A percentile compares a stretch with the other conserved stretches of the same genome.
Conservation (phyloP, 2,888 invertebrate species). For the Hoplodrina ambigua region DNA sequence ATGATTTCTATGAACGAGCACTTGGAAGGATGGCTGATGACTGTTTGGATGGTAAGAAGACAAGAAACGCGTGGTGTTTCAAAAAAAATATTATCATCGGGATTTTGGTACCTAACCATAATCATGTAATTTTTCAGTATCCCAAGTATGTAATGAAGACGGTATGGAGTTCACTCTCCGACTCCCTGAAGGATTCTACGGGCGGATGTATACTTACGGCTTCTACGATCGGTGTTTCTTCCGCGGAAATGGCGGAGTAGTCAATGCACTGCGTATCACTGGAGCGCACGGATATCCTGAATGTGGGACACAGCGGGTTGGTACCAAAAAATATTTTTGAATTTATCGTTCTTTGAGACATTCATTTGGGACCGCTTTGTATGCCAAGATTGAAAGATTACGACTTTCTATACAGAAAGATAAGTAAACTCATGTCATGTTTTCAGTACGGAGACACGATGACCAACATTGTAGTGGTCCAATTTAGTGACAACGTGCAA, state of each 20-base stretch:
- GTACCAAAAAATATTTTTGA: conserved; percentile 21
- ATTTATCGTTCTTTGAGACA: too few species aligned
- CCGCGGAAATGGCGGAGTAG: conserved; percentile 96
- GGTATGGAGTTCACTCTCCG: conserved; percentile 98
- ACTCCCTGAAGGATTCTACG: conserved; percentile 96
- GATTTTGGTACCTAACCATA: background rate
- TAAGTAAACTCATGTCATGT: background rate
- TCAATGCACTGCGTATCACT: conserved; percentile 95
- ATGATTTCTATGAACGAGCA: conserved; percentile 95
- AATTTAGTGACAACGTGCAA: conserved; percentile 98
- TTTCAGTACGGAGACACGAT: conserved; percentile 97
- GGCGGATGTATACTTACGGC: conserved; percentile 97
- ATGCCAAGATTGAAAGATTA: background rate
- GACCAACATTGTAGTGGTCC: conserved; percentile 98
- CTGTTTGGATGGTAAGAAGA: conserved; percentile 94
- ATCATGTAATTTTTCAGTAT: conserved; percentile 89
- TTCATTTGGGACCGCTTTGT: background rate
- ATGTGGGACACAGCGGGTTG: conserved; percentile 96
- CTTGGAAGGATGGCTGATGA: conserved; percentile 93
- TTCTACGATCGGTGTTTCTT: conserved; percentile 97
- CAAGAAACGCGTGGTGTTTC: background rate
- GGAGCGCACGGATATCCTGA: conserved; percentile 98
- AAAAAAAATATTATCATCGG: background rate
- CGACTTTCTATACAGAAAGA: background rate
- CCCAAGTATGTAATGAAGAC: conserved; percentile 97